Percentiles rank a stretch among this genome's conserved stretches.
phyloP scores from a whole-genome alignment of 2,797 vertebrate genomes.

The Enteromius paludinosus region DNA sequence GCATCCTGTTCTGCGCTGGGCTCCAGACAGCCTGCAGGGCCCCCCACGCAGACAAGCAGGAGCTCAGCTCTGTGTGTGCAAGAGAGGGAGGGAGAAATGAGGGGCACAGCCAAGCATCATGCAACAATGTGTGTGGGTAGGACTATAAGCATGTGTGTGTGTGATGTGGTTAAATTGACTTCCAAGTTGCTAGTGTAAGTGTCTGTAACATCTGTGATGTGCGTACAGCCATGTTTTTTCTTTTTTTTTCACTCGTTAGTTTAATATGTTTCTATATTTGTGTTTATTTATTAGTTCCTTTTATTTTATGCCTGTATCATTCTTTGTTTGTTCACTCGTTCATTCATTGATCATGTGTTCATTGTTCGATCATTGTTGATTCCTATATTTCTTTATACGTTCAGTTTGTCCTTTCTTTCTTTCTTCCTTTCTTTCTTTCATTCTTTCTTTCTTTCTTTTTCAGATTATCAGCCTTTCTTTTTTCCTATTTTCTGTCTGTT shows the following conservation, averaged over 20 bases:
- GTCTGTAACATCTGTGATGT: slow-evolving; percentile 28
- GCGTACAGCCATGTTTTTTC: not conserved
- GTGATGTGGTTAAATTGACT: slow-evolving; percentile 15
- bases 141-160: slow-evolving; percentile 30
- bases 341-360: not conserved
- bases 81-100: slow-evolving; percentile 20
- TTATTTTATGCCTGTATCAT: not conserved
- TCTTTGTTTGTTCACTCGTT: not conserved
- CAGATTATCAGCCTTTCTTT: not conserved
- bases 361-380: not conserved
- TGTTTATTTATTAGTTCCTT: not conserved
- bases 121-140: slow-evolving; percentile 34
- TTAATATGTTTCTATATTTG: not conserved
- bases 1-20: slow-evolving; percentile 55
- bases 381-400: not conserved
- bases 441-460: not conserved
- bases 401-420: not conserved
- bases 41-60: slow-evolving; percentile 77
- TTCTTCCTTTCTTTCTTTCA: not conserved
- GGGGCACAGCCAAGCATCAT: slow-evolving; percentile 15
- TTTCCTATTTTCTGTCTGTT: not conserved
- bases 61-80: slow-evolving; percentile 65
- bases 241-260: not conserved
- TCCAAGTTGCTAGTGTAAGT: slow-evolving; percentile 17
- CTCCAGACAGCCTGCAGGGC: slow-evolving; percentile 80